Evolutionary conservation across 2,797 vertebrate species (phyloP).

Genomic region (Erpetoichthys calabaricus): DNA sequence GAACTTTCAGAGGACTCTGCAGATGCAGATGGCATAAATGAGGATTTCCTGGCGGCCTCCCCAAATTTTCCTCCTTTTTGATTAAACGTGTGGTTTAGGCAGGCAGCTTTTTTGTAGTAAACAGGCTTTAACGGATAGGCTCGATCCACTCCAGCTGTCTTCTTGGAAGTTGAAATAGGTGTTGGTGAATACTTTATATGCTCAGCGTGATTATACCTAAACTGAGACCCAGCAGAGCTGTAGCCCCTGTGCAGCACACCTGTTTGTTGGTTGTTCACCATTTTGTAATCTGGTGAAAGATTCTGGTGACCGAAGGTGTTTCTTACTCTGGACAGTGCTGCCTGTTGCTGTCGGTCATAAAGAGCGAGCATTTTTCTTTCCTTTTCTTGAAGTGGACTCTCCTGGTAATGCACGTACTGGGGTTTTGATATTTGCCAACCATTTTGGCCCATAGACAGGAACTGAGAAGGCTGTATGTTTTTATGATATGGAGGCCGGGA

Average conservation of each 20-base stretch:
- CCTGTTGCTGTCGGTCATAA: slow-evolving; percentile 20
- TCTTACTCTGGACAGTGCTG: slow-evolving; percentile 8
- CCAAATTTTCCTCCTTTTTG: background rate
- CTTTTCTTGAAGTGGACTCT: slow-evolving; percentile 24
- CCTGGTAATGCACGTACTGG: slow-evolving; percentile 19
- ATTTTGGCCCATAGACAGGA: slow-evolving; percentile 7
- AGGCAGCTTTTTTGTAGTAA: slow-evolving; percentile 31
- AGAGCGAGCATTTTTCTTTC: slow-evolving; percentile 21
- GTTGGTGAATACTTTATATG: slow-evolving; percentile 22
- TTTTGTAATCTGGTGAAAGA: slow-evolving; percentile 11
- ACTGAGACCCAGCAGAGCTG: slow-evolving; percentile 18
- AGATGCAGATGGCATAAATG: slow-evolving; percentile 14
- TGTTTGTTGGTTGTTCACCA: slow-evolving; percentile 7
- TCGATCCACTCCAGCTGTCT: slow-evolving; percentile 34
- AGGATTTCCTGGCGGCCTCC: background rate
- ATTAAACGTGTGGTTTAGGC: slow-evolving; percentile 10
- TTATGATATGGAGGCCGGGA: slow-evolving; percentile 22
- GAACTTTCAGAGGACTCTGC: slow-evolving; percentile 2
- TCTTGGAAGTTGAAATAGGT: slow-evolving; percentile 20
- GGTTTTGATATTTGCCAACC: slow-evolving; percentile 12
- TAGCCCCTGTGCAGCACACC: slow-evolving; percentile 14
- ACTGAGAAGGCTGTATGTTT: slow-evolving; percentile 13
- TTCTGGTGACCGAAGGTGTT: slow-evolving; percentile 15
- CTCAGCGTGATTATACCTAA: slow-evolving; percentile 11
- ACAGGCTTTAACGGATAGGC: slow-evolving; percentile 62